Percentiles rank a stretch among this genome's conserved stretches.
Evolutionary conservation across 1,140 invertebrate genomes (phyloP).

Genomic region (Euura lappo): DNA sequence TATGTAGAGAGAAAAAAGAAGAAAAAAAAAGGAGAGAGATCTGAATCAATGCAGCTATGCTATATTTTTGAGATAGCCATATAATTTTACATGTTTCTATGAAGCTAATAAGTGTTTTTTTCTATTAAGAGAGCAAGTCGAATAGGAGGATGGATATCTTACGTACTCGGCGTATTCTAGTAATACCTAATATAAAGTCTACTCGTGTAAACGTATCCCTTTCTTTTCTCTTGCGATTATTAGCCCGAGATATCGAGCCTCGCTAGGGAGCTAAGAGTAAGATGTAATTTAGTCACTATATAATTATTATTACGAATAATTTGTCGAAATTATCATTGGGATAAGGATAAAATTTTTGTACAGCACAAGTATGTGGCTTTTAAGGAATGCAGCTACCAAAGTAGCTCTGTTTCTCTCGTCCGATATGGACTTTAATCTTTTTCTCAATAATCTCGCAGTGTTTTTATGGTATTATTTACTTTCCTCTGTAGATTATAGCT

Average conservation of each 20-base stretch:
- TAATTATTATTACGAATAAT: background rate
- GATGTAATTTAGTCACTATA: constrained; percentile 1
- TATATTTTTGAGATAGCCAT: constrained; percentile 60
- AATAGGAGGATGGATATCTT: constrained; percentile 23
- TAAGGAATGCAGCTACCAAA: background rate
- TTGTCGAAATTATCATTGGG: no score
- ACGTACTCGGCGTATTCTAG: background rate
- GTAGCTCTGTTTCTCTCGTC: background rate
- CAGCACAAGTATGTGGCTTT: background rate
- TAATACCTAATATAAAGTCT: no score
- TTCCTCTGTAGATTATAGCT: no score
- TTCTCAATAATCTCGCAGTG: no score
- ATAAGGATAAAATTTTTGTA: background rate
- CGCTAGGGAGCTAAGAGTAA: background rate
- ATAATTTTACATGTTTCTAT: constrained; percentile 57
- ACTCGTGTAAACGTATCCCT: background rate
- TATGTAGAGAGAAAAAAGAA: constrained; percentile 21
- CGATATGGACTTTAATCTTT: no score
- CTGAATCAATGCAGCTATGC: constrained; percentile 44
- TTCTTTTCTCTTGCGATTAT: background rate
- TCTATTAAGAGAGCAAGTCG: constrained; percentile 47
- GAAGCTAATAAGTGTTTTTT: constrained; percentile 44
- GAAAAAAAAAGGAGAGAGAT: constrained; percentile 24
- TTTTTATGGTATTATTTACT: no score
- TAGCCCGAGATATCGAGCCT: background rate